Conservation (phyloP, 2,113 vertebrate genomes). For the Eulemur rufifrons region DNA sequence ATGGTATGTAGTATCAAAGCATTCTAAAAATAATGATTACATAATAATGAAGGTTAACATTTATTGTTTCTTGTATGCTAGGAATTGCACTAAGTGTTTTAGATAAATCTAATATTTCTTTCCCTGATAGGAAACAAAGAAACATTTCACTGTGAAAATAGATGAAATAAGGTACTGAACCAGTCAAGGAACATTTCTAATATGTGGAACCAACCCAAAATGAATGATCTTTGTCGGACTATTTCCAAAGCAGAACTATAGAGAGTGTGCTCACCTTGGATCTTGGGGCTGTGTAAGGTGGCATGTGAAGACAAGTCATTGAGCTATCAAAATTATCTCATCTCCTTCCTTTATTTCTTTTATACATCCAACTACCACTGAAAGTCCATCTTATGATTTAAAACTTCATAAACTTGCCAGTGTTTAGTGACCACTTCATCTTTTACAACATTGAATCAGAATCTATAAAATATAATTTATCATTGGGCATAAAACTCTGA, state of each 20-base stretch:
- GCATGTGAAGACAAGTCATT: not conserved
- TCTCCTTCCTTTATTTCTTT: not conserved
- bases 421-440: not conserved
- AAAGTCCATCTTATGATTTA: not conserved
- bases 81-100: not conserved
- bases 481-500: not conserved
- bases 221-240: not conserved
- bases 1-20: not conserved
- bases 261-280: not conserved
- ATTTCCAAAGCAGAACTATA: not conserved
- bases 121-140: not conserved
- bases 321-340: not conserved
- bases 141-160: not conserved
- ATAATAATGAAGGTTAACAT: not conserved
- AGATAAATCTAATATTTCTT: not conserved
- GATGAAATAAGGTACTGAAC: not conserved
- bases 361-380: not conserved
- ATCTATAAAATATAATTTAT: not conserved
- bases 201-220: not conserved
- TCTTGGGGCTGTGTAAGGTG: not conserved
- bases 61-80: not conserved
- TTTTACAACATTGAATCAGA: not conserved
- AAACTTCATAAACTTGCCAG: not conserved
- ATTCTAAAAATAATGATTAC: not conserved
- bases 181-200: not conserved